Base-by-base conservation (phyloP, 2,797 vertebrate species). In the Myripristis murdjan region DNA sequence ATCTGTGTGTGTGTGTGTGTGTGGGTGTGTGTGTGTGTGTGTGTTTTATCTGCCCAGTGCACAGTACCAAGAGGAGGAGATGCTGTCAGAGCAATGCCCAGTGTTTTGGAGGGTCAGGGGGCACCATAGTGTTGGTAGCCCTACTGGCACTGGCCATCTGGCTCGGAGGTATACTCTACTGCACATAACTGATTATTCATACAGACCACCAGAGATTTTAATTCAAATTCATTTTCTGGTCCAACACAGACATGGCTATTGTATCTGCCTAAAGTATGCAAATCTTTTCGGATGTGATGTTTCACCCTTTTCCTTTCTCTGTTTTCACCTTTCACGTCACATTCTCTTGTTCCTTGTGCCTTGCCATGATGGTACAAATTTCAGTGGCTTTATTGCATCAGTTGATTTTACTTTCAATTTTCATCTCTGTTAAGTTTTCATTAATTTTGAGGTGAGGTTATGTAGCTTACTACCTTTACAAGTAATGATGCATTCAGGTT, bases 91-190 rank as follows among this genome's bases (percentile, higher is more conserved):
- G 14, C 16, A 85, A 70, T 26, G 12, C 70, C 33, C 85, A 64
- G 62, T 85, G 79, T 64, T 89, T 70, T 0, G 80, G 83, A 65
- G 87, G 78, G 4, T 87, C 70, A 16, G 79, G 73, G 20, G 81
- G 60, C 26, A n/a, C 15, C 5, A 6, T 93, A 2, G 18, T 94
- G 58, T 8, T 93, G 39, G 58, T 93, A 0, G 63, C 5, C 26
- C 31, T 92, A 20, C 68, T 95, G 59, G 87, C 60, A 18, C 15
- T 94, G 9, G 82, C 83, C 58, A 93, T 94, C 86, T 92, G 93
- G 92, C 83, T 94, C 26, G 93, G 92, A 92, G 81, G 93, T 94
- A 91, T 1, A n/a, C 0, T 12, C n/a, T n/a, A n/a, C n/a, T n/a
- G n/a, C n/a, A n/a, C n/a, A n/a, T 16, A 57, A 12, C 52, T 64